phyloP scores from a whole-genome alignment of 2,888 invertebrate species.

The Brenthis daphne region DNA sequence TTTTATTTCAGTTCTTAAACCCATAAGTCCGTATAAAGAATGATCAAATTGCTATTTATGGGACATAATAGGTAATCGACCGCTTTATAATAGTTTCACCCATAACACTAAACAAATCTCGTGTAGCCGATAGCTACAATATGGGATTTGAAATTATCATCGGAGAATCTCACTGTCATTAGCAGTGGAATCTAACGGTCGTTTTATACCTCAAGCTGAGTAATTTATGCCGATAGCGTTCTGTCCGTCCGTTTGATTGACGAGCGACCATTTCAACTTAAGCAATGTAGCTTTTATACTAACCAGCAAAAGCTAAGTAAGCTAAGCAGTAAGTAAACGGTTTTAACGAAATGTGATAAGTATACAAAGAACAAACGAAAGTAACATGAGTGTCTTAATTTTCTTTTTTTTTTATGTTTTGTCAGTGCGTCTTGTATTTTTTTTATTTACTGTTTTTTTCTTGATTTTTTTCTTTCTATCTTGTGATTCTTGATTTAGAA shows the following conservation, averaged over 20 bases:
- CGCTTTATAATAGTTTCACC: conserved; percentile 77
- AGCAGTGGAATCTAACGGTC: conserved; percentile 85
- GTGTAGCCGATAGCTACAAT: conserved; percentile 79
- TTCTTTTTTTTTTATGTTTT: too few species aligned
- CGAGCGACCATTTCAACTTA: conserved; percentile 10
- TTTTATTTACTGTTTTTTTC: too few species aligned
- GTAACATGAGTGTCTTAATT: too few species aligned
- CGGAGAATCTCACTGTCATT: conserved; percentile 79
- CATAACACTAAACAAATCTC: conserved; percentile 76
- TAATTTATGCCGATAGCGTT: conserved; percentile 39
- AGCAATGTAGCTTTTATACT: neutral
- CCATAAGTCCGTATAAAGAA: neutral
- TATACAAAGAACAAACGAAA: too few species aligned
- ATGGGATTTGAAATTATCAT: conserved; percentile 76
- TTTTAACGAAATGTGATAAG: neutral
- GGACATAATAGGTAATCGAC: conserved; percentile 56
- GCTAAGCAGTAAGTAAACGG: neutral
- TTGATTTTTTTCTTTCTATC: too few species aligned
- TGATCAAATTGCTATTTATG: too few species aligned
- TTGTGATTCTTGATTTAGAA: too few species aligned
- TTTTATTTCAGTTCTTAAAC: neutral
- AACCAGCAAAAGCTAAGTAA: too few species aligned
- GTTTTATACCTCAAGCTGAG: conserved; percentile 78
- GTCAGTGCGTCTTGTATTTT: too few species aligned
- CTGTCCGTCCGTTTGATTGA: conserved; percentile 8